Evolutionary conservation across 64 coral and sea anemone species (phyloP).

Genomic region (Pachyseris speciosa): DNA sequence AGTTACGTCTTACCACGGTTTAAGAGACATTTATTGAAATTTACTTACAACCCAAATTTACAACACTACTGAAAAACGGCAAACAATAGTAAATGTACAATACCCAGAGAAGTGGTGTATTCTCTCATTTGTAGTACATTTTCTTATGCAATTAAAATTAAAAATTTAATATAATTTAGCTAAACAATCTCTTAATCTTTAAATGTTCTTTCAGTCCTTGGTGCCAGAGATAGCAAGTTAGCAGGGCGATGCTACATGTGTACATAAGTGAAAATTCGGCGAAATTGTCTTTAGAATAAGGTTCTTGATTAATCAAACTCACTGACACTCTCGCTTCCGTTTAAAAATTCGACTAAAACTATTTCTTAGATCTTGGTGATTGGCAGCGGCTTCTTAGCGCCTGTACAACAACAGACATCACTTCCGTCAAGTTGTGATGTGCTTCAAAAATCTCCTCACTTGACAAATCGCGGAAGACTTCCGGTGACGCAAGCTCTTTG

Average conservation of each 20-base stretch:
- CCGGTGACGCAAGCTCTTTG: conserved; percentile 47
- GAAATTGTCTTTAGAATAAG: too few species aligned
- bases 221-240: too few species aligned
- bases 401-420: conserved; percentile 38
- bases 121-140: not conserved
- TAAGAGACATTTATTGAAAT: not conserved
- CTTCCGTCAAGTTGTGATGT: conserved; percentile 63
- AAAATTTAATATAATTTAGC: not conserved
- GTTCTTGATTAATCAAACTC: not conserved
- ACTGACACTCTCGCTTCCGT: not conserved
- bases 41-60: not conserved
- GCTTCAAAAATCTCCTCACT: conserved; percentile 69
- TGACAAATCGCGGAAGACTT: conserved; percentile 30
- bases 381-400: conserved; percentile 10
- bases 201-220: not conserved
- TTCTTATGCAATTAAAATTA: not conserved
- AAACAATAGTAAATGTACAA: not conserved
- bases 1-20: too few species aligned
- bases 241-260: too few species aligned
- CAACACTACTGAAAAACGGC: not conserved
- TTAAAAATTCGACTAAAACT: not conserved
- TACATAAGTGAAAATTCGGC: too few species aligned
- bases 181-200: not conserved
- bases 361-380: not conserved
- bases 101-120: not conserved